These are phyloP conservation scores for Ennomos quercinarius DNA, from an alignment of 2,888 invertebrate genomes.

Conservation along the genomic window DNA sequence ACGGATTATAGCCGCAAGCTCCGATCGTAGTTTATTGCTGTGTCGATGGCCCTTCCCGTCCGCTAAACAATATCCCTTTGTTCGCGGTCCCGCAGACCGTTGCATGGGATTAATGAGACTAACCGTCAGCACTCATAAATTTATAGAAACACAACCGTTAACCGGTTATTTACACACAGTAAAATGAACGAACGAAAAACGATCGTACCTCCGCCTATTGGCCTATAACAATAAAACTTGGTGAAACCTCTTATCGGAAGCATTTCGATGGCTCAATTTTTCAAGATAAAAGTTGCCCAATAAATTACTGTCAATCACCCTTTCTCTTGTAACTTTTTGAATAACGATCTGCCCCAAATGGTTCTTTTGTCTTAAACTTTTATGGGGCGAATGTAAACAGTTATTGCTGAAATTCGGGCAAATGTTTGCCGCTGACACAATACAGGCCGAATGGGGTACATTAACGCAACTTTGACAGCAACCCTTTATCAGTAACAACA, in stretches of 20 bases:
- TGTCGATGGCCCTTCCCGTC: conserved; percentile 43
- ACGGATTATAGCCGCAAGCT: conserved; percentile 24
- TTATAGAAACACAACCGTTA: conserved; percentile 40
- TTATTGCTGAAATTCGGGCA: conserved; percentile 28
- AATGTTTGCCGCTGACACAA: conserved; percentile 31
- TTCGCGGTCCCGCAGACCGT: conserved; percentile 47
- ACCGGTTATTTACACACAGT: conserved; percentile 25
- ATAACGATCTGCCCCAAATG: conserved; percentile 33
- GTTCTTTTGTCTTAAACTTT: conserved; percentile 34
- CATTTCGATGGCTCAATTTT: conserved; percentile 34
- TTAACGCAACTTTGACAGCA: conserved; percentile 45
- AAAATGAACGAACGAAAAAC: conserved; percentile 21
- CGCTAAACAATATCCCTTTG: conserved; percentile 62
- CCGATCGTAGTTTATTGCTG: conserved; percentile 33
- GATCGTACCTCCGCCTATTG: conserved; percentile 10
- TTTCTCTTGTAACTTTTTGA: conserved; percentile 30
- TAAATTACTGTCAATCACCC: conserved; percentile 41
- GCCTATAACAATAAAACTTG: conserved; percentile 24
- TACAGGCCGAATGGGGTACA: conserved; percentile 33
- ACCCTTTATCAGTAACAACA: conserved; percentile 57
- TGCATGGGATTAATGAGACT: conserved; percentile 54
- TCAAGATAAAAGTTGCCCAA: conserved; percentile 39
- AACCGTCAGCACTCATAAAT: conserved; percentile 51
- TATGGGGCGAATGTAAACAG: conserved; percentile 29
- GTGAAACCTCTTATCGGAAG: conserved; percentile 25